A percentile compares a stretch with the other conserved stretches of the same genome.
phyloP scores from a whole-genome alignment of 92 coral and sea anemone genomes.

The Plumapathes pennacea region DNA sequence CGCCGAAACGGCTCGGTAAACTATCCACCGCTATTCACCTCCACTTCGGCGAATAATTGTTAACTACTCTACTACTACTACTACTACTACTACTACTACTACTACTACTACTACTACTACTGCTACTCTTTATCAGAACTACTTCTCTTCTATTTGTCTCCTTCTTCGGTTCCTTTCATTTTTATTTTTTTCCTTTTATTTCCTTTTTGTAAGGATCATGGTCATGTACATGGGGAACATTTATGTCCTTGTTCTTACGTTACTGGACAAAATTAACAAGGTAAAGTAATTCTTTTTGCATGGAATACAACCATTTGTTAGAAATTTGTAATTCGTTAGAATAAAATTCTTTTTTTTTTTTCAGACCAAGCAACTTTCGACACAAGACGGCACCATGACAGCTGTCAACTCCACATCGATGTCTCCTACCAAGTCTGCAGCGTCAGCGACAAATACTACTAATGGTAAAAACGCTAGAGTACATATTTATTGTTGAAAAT shows the following conservation, averaged over 20 bases:
- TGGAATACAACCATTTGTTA: neutral
- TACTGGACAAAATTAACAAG: constrained; percentile 62
- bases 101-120: too few species aligned
- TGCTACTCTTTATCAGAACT: too few species aligned
- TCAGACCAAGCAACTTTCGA: constrained; percentile 8
- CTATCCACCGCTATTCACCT: too few species aligned
- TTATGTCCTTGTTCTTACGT: constrained; percentile 60
- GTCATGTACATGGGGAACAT: constrained; percentile 66
- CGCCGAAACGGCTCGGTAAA: too few species aligned
- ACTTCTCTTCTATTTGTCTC: too few species aligned
- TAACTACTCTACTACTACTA: too few species aligned
- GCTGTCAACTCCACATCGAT: neutral
- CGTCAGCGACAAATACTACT: constrained; percentile 1
- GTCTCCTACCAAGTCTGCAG: constrained; percentile 1
- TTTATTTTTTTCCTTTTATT: neutral
- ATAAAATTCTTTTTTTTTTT: neutral
- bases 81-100: too few species aligned
- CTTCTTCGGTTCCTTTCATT: too few species aligned
- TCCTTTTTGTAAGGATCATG: constrained; percentile 51
- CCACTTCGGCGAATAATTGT: too few species aligned
- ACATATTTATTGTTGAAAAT: neutral
- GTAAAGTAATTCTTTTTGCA: constrained; percentile 12
- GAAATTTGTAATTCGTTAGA: neutral
- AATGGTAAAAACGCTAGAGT: constrained; percentile 1
- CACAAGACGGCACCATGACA: neutral